Base-by-base conservation (phyloP, 2,888 invertebrate species). In the Chrysomela aeneicollis region DNA sequence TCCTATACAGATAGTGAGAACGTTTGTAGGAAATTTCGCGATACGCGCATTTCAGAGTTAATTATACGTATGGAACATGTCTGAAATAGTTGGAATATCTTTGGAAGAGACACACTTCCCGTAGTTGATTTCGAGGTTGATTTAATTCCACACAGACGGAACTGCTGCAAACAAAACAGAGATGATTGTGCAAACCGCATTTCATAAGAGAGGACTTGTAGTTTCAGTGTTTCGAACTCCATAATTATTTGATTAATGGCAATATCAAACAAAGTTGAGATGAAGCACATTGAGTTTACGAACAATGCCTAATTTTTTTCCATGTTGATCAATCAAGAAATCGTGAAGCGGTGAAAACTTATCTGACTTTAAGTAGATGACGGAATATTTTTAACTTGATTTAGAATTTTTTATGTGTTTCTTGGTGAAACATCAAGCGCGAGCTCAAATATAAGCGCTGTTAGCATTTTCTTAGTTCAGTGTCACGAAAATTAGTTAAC, bases 81-180 rank as follows among this genome's bases (percentile, higher is more conserved):
- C 57, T 46, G 5, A 47, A 61, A 61, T 54, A 54, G 61, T 61
- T 52, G 54, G 35, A 54, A 54, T 61, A 47, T 54, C 61, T 61
- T 30, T 37, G 46, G 53, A 19, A 54, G 54, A 61, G 61, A 63
- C 58, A 59, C 49, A 58, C 51, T 58, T 51, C 49, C 49, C 58
- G 58, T 58, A 63, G 58, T 59, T 63, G 63, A 61, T 61, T 51
- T 61, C 51, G 61, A 47, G 61, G 61, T 53, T 61, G 54, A 63
- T 63, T 63, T 59, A 63, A 58, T 63, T 59, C 52, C 51, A 30
- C 30, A 37, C 63, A 58, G 51, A 58, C 52, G 15, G 57, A 63
- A 58, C 50, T 58, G 58, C 58, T 52, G 21, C 58, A 58, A 58
- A 63, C 50, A 63, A 58, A 52, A 58, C 51, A 22, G 9, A 50